Percentiles rank a stretch among this genome's conserved stretches.
Conservation (phyloP, 2,113 vertebrate genomes). For the Halcyon senegalensis region DNA sequence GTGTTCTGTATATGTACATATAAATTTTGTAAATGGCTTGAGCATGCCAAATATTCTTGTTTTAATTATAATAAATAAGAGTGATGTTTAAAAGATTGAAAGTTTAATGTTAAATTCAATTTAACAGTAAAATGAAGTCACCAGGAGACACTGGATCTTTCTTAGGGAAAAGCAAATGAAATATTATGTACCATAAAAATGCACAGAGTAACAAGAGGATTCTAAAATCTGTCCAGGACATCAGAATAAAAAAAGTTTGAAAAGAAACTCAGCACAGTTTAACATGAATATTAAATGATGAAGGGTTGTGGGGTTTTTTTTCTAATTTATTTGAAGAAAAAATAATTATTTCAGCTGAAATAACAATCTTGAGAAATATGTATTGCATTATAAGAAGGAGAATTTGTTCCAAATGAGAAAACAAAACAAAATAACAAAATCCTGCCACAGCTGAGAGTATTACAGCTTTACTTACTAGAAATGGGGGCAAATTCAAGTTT, state of each 20-base stretch:
- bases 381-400: background rate
- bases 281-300: background rate
- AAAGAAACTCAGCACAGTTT: background rate
- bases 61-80: slow-evolving; percentile 68
- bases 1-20: slow-evolving; percentile 19
- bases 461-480: background rate
- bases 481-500: background rate
- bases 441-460: background rate
- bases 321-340: background rate
- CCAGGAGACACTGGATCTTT: background rate
- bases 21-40: slow-evolving; percentile 56
- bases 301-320: background rate
- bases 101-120: slow-evolving; percentile 36
- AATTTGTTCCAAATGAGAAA: background rate
- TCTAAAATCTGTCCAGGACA: background rate
- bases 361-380: background rate
- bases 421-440: background rate
- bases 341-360: background rate
- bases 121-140: slow-evolving; percentile 32
- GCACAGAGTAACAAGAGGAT: background rate
- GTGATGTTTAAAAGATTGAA: slow-evolving; percentile 15
- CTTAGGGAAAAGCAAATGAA: background rate
- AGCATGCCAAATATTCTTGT: slow-evolving; percentile 52
- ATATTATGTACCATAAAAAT: background rate
- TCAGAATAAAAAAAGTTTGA: background rate